Base-by-base conservation (phyloP, 2,888 invertebrate species). In the Pterostichus madidus region DNA sequence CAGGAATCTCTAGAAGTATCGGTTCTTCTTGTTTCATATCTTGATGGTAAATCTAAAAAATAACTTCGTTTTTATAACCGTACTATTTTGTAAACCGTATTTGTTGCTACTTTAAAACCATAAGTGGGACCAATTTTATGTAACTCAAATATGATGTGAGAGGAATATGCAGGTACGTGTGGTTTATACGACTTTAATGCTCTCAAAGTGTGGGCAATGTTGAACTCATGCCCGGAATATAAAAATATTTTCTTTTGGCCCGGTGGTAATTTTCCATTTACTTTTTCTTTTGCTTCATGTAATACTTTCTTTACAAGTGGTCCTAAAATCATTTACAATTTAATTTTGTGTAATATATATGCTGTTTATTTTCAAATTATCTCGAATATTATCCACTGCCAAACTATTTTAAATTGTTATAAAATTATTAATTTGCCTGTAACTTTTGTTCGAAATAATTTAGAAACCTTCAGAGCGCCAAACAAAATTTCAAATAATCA, bases 1-100 rank as follows among this genome's bases (percentile, higher is more conserved):
- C 92, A 6, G 93, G 93, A 79, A 94, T 89, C 0, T 88, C 91
- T 24, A 94, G 86, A 49, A 90, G 89, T 83, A 89, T 87, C 5
- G 92, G 91, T 5, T 90, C 88, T 7, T 86, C 87, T 31, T 88
- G 87, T 1, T 92, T 91, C 61, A 91, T 90, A 83, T 93, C 93
- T 83, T 90, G 89, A 75, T 91, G 87, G 6, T 46, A 56, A 32
- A 83, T 76, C 84, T 84, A 46, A 35, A 81, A 84, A 35, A 39
- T 5, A 39, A 39, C 0, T 39, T 5, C 8, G 8, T 8, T 39
- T 39, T 7, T 52, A 75, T n/a, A 73, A 3, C 46, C 0, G 31
- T 24, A 8, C 1, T 7, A 64, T 35, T 49, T 4, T 35, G 39
- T 5, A 32, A 64, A n/a, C n/a, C 1, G 11, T 32, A 10, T 39